These are phyloP conservation scores for Gasterosteus aculeatus DNA, from an alignment of 2,113 vertebrate genomes.

Conservation along the genomic window DNA sequence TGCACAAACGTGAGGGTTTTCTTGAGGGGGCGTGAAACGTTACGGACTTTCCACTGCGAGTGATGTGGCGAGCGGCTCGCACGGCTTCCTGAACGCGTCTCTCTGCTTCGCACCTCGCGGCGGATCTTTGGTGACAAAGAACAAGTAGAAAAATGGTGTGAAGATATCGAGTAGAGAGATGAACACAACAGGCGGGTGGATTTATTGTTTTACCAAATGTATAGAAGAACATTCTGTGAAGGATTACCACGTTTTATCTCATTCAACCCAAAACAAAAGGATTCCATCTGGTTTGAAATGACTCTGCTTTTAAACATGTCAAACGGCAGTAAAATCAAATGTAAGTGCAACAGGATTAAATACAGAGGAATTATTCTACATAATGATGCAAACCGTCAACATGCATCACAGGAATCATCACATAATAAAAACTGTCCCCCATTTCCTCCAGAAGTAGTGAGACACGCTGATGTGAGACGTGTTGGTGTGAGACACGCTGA, in stretches of 20 bases:
- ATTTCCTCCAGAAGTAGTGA: too few relatives aligned
- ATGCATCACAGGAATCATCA: too few relatives aligned
- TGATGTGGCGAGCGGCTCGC: too few relatives aligned
- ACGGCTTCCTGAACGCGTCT: slow-evolving; percentile 28
- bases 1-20: too few relatives aligned
- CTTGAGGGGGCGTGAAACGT: background rate
- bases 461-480: too few relatives aligned
- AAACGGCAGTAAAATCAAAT: background rate
- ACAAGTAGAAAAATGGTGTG: background rate
- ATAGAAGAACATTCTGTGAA: background rate
- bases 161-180: background rate
- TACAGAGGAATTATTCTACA: background rate
- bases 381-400: background rate
- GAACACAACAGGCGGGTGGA: background rate
- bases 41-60: too few relatives aligned
- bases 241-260: background rate
- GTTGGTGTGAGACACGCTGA: too few relatives aligned
- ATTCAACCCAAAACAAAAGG: background rate
- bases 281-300: background rate
- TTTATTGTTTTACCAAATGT: background rate
- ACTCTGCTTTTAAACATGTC: background rate
- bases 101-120: background rate
- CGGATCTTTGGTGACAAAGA: background rate
- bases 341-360: background rate
- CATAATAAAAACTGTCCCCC: too few relatives aligned